phyloP scores from a whole-genome alignment of 2,888 invertebrate species.

The Copidosoma aretas region DNA sequence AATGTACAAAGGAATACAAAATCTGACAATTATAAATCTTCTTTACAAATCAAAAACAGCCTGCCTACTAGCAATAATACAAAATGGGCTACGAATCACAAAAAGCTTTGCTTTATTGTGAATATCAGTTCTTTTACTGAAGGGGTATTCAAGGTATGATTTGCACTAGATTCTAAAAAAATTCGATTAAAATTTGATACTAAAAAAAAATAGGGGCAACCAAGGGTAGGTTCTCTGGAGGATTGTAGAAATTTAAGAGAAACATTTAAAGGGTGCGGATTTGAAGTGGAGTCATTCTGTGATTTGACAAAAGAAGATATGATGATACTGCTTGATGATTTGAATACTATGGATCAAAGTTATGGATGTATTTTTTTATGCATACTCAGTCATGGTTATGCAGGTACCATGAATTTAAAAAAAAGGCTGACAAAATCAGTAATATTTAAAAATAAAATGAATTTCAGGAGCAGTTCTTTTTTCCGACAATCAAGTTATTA shows the following conservation, averaged over 20 bases:
- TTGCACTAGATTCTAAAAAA: neutral
- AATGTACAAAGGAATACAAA: conserved; percentile 1
- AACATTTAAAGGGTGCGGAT: conserved; percentile 27
- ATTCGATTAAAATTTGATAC: conserved; percentile 4
- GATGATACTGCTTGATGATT: conserved; percentile 16
- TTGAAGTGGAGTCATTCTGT: conserved; percentile 14
- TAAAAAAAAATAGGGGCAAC: conserved; percentile 3
- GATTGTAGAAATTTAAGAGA: conserved; percentile 25
- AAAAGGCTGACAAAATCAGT: too few species aligned
- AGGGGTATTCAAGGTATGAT: neutral
- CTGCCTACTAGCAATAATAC: neutral
- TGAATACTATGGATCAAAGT: conserved; percentile 14
- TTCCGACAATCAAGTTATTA: conserved; percentile 20
- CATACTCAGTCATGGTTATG: conserved; percentile 33
- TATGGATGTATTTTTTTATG: conserved; percentile 34
- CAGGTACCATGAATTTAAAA: conserved; percentile 19
- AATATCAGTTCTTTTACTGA: conserved; percentile 26
- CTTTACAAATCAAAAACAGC: neutral
- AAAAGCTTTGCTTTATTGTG: conserved; percentile 30
- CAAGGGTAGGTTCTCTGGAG: conserved; percentile 13
- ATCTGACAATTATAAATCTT: conserved; percentile 10
- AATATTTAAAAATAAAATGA: neutral
- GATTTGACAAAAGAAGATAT: conserved; percentile 21
- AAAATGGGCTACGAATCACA: conserved; percentile 3
- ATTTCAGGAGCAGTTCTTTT: conserved; percentile 27